Percentiles rank a stretch among this genome's conserved stretches.
phyloP scores from a whole-genome alignment of 2,113 vertebrate genomes.

The Tringa solitaria region DNA sequence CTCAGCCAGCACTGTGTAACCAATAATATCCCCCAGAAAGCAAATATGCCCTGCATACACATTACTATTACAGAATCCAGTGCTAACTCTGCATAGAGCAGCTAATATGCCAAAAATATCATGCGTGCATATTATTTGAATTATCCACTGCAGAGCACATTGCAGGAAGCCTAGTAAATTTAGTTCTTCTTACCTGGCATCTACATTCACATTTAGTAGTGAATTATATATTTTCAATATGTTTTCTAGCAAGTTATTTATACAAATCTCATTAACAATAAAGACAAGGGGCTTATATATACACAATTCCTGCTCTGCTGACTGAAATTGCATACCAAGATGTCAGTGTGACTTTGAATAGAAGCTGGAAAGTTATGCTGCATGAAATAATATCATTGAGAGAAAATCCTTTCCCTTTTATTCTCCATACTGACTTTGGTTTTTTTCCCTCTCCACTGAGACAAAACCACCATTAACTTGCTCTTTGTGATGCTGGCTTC shows the following conservation, averaged over 20 bases:
- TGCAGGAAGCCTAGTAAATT: constrained; percentile 47
- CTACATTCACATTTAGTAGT: constrained; percentile 23
- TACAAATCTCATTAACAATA: constrained; percentile 61
- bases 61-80: background rate
- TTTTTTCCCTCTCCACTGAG: background rate
- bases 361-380: constrained; percentile 21
- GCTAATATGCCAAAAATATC: constrained; percentile 5
- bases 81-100: background rate
- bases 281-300: background rate
- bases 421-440: background rate
- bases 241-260: constrained; percentile 66
- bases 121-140: background rate
- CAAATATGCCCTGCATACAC: background rate
- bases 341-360: constrained; percentile 11
- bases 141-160: constrained; percentile 3
- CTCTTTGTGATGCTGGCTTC: background rate
- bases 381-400: background rate
- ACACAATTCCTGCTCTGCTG: constrained; percentile 12
- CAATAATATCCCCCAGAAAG: background rate
- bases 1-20: background rate
- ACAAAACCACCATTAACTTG: background rate
- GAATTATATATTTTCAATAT: constrained; percentile 50
- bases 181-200: constrained; percentile 20
- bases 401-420: background rate
- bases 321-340: constrained; percentile 33